Base-by-base conservation (phyloP, 2,797 vertebrate genomes). In the Centropyge bicolor region DNA sequence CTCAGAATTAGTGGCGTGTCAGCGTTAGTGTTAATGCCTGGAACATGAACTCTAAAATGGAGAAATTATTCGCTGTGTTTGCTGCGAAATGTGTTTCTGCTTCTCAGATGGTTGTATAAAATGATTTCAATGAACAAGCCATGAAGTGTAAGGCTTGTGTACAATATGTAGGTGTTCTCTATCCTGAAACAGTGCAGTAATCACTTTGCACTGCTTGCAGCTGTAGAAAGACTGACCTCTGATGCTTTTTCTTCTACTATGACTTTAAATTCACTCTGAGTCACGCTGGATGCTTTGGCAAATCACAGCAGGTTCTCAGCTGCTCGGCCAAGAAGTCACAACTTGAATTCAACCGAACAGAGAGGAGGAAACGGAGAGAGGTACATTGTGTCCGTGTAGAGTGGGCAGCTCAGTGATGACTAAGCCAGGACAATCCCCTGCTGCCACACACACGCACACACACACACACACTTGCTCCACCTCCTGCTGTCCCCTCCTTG, bases 381-480 rank as follows among this genome's bases (percentile, higher is more conserved):
- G 69, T 40, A 82, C 82, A 81, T 22, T 22, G 74, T 84, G 84
- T 87, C 81, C 82, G 79, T 70, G 43, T 63, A 51, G 77, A 82
- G 77, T 70, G 75, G 78, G 79, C 76, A 54, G 76, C 70, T 80
- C 79, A 62, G 56, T 56, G 74, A 74, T 77, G 74, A 81, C 74
- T 85, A 76, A 80, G 75, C 59, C 77, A 49, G 76, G 67, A 74
- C 80, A 78, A 86, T 83, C 80, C 81, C 46, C 73, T 45, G 24
- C 59, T 49, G 55, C 54, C 41, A 35, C 66, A 55, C 59, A 60
- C 45, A 46, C 73, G 68, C 49, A 66, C 63, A 59, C 74, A 54
- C 66, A 78, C 55, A 60, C 76, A 76, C 59, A 45, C 66, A 70
- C 74, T 51, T 22, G 36, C 63, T 41, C 57, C 57, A 78, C 80